Conservation (phyloP, 2,797 vertebrate species). For the Borostomias antarcticus region DNA sequence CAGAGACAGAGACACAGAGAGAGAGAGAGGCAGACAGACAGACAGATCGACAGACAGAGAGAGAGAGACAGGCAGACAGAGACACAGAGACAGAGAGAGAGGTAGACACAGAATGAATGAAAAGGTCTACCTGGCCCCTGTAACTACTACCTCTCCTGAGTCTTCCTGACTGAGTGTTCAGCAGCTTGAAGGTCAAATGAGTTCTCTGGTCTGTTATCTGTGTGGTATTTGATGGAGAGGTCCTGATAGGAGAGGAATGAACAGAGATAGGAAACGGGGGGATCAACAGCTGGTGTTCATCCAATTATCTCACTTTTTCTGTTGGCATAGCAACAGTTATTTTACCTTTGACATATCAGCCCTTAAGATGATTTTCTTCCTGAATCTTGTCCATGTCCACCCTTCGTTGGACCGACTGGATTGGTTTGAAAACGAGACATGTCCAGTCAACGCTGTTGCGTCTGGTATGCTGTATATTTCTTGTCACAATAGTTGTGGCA, state of each 20-base stretch:
- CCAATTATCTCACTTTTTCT: conserved; percentile 90
- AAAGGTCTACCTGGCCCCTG: conserved; percentile 87
- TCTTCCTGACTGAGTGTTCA: conserved; percentile 72
- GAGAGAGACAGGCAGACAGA: too few species aligned
- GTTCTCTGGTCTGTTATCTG: conserved; percentile 91
- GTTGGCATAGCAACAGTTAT: conserved; percentile 86
- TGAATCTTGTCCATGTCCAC: background rate
- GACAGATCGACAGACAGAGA: background rate
- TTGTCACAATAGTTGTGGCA: conserved; percentile 22
- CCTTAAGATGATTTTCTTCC: conserved; percentile 70
- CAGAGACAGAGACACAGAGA: background rate
- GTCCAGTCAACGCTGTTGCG: too few species aligned
- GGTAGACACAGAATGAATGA: conserved; percentile 43
- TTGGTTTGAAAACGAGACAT: conserved; percentile 45
- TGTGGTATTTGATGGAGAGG: conserved; percentile 87
- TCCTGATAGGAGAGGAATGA: conserved; percentile 87
- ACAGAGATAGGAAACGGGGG: conserved; percentile 82
- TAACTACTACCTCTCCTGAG: conserved; percentile 26
- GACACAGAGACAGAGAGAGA: conserved; percentile 35
- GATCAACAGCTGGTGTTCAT: conserved; percentile 87
- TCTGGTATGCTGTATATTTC: too few species aligned
- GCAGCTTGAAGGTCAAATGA: conserved; percentile 89
- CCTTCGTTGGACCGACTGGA: too few species aligned
- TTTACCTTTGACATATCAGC: conserved; percentile 80
- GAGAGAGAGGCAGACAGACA: too few species aligned